phyloP scores from a whole-genome alignment of 2,797 vertebrate genomes.

The Varecia variegata region DNA sequence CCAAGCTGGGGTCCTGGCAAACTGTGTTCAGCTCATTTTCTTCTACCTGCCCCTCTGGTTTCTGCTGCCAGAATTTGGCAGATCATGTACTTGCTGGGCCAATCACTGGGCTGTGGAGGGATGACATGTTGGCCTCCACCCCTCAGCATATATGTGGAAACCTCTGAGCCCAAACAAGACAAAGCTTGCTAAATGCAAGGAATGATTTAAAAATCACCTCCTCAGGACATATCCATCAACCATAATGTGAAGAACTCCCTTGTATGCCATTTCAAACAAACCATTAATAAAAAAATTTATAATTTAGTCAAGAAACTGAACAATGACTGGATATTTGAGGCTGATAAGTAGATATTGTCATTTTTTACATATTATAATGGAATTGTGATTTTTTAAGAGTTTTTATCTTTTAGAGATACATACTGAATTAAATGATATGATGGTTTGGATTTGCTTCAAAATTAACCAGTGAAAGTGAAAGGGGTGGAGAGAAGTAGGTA shows the following conservation, averaged over 20 bases:
- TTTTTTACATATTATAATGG: neutral
- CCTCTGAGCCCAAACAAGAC: slow-evolving; percentile 4
- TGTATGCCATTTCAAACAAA: neutral
- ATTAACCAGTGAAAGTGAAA: neutral
- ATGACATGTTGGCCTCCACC: neutral
- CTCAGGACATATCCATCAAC: neutral
- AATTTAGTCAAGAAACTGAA: neutral
- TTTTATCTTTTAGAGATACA: neutral
- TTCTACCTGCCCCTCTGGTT: neutral
- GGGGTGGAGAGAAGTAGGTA: neutral
- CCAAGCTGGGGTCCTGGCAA: neutral
- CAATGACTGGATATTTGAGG: neutral
- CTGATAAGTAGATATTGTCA: neutral
- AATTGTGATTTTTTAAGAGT: neutral
- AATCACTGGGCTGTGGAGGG: neutral
- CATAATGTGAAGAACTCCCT: neutral
- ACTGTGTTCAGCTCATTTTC: neutral
- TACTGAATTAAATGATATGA: neutral
- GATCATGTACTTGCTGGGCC: neutral
- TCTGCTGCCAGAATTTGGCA: neutral
- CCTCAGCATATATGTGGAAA: neutral
- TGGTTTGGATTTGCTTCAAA: neutral
- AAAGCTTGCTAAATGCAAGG: neutral
- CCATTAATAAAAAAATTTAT: neutral
- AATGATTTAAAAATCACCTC: slow-evolving; percentile 8